These are phyloP conservation scores for Teinopalpus imperialis DNA, from an alignment of 2,888 invertebrate species.

Conservation along the genomic window DNA sequence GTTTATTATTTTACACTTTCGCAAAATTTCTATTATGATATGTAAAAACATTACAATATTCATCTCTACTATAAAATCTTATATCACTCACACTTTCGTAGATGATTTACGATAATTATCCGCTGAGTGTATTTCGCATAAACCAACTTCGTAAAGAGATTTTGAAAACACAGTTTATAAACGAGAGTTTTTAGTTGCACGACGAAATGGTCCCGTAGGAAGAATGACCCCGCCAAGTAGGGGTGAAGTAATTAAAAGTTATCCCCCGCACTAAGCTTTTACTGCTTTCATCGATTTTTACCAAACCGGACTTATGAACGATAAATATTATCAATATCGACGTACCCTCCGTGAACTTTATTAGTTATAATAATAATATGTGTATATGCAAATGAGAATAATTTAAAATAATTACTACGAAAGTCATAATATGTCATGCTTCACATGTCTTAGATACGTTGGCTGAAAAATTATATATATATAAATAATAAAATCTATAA, in stretches of 20 bases:
- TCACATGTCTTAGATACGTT: too few relatives aligned
- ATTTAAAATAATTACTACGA: too few relatives aligned
- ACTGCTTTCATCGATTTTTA: constrained; percentile 35
- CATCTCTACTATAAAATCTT: too few relatives aligned
- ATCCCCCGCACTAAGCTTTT: constrained; percentile 37
- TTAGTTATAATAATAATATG: too few relatives aligned
- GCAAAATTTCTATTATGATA: too few relatives aligned
- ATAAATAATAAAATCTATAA: too few relatives aligned
- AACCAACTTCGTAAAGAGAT: constrained; percentile 47
- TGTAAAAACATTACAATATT: too few relatives aligned
- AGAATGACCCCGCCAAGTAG: constrained; percentile 59
- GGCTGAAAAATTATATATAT: too few relatives aligned
- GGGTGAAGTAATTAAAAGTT: constrained; percentile 75
- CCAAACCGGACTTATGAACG: constrained; percentile 23
- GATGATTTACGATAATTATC: constrained; percentile 6
- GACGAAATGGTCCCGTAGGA: constrained; percentile 61
- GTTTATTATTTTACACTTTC: too few relatives aligned
- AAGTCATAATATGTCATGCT: too few relatives aligned
- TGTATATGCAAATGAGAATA: too few relatives aligned
- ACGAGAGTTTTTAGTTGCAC: constrained; percentile 66
- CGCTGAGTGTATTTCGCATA: constrained; percentile 41
- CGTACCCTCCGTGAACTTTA: too few relatives aligned
- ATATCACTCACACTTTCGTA: not conserved
- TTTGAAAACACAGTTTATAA: constrained; percentile 56
- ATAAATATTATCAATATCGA: not conserved